Conservation (phyloP, 2,888 invertebrate species). For the Sarcophaga variegata region DNA sequence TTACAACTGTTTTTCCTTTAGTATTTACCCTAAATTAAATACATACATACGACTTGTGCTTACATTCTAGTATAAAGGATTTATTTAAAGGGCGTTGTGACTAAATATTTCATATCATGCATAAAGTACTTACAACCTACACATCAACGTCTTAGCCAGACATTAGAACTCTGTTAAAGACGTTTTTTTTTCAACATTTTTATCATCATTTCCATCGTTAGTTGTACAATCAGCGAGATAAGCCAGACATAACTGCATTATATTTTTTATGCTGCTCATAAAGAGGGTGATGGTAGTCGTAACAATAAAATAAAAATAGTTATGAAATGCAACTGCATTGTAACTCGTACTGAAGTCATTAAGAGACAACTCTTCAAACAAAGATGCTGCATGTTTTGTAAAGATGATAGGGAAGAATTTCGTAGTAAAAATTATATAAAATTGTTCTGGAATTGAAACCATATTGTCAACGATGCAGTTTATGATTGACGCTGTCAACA, state of each 20-base stretch:
- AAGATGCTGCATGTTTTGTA: too few relatives aligned
- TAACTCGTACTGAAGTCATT: too few relatives aligned
- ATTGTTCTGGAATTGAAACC: conserved; percentile 57
- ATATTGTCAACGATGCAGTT: not conserved
- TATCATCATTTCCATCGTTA: not conserved
- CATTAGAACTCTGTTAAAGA: not conserved
- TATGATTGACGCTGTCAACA: too few relatives aligned
- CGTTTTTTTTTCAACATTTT: not conserved
- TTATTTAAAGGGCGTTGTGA: not conserved
- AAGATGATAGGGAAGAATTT: conserved; percentile 2
- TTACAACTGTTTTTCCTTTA: not conserved
- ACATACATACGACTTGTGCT: not conserved
- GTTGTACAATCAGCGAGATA: not conserved
- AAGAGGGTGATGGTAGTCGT: too few relatives aligned
- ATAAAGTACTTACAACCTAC: not conserved
- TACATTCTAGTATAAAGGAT: not conserved
- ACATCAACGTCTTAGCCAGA: not conserved
- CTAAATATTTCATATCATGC: not conserved
- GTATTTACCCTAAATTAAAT: not conserved
- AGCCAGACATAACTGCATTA: not conserved
- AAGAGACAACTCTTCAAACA: too few relatives aligned
- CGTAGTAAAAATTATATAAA: conserved; percentile 47
- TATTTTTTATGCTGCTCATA: too few relatives aligned
- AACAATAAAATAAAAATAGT: too few relatives aligned
- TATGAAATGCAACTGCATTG: too few relatives aligned